Evolutionary conservation across 2,797 vertebrate species (phyloP), one percentile per base, ranked within the genome.

Genomic region (Arrhamphus sclerolepis): DNA sequence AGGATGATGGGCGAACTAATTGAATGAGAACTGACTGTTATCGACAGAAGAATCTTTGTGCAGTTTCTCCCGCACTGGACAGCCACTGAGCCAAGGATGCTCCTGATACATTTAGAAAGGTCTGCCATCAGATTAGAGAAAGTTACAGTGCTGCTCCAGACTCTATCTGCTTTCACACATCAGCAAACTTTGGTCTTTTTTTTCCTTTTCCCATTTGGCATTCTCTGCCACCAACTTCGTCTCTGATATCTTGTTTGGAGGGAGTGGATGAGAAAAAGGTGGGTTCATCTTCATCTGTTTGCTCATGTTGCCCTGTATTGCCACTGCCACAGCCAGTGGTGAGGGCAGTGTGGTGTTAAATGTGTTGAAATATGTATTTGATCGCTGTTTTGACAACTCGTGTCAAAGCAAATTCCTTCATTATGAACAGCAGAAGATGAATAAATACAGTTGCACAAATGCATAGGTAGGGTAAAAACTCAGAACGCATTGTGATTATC

Each of bases 1-100:
- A 79, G 79, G 73, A 72, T 55, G 66, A 80, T 71, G 57, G 80
- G 42, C 19, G 62, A 14, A 51, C 78, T 91, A 92, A 93, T 93
- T 85, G 77, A 90, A 92, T 92, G 88, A 91, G 73, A 74, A 80
- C 67, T 70, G 86, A 82, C 82, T 75, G 59, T 38, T 87, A 90
- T 88, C 74, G 90, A 92, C 40, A 66, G 65, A 55, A 86, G 76
- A 51, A 85, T 84, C 80, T 85, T 75, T 77, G 78, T 51, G 59
- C 71, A 31, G 66, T 68, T 75, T 78, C 73, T 79, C 70, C 67
- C 38, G 0, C 57, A 46, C 62, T 16, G 63, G 82, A 71, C 57
- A 67, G 70, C 62, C 68, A 54, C 55, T 61, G 83, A 85, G 71
- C 81, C n/a, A 46, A 67, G 75, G 70, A 81, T 56, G 66, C 72